Percentiles rank a stretch among this genome's conserved stretches.
phyloP scores from a whole-genome alignment of 1,140 invertebrate genomes.

The Ceratina japonica region DNA sequence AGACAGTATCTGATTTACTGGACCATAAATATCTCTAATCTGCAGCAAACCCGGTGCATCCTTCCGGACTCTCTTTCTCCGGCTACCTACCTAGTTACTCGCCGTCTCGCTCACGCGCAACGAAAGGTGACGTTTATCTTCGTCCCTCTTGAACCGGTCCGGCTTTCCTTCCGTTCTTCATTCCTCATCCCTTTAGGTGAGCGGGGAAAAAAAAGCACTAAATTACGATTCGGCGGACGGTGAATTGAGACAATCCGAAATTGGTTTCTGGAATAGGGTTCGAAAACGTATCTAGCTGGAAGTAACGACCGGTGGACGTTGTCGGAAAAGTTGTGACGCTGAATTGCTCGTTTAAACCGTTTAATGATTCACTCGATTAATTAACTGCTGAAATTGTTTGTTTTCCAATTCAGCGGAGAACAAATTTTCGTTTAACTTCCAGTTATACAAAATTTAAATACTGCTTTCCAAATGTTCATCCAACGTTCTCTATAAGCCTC shows the following conservation, averaged over 20 bases:
- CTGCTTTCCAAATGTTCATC: no score
- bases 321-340: background rate
- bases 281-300: background rate
- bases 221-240: slow-evolving; percentile 38
- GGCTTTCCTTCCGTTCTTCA: slow-evolving; percentile 51
- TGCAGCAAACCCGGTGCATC: slow-evolving; percentile 51
- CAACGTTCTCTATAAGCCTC: no score
- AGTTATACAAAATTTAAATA: no score
- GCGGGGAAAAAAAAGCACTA: slow-evolving; percentile 9
- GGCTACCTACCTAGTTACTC: background rate
- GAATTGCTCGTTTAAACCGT: background rate
- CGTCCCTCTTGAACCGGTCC: slow-evolving; percentile 32
- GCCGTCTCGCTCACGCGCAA: slow-evolving; percentile 5
- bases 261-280: background rate
- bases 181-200: slow-evolving; percentile 37
- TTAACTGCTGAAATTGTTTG: no score
- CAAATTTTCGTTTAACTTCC: no score
- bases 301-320: background rate
- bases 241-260: slow-evolving; percentile 34
- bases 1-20: slow-evolving; percentile 71
- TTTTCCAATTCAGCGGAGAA: no score
- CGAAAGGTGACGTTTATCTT: slow-evolving; percentile 3
- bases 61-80: slow-evolving; percentile 42
- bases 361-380: background rate
- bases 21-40: slow-evolving; percentile 74